Conservation (phyloP, 1,140 invertebrate genomes). For the Ctenoplectra terminalis region DNA sequence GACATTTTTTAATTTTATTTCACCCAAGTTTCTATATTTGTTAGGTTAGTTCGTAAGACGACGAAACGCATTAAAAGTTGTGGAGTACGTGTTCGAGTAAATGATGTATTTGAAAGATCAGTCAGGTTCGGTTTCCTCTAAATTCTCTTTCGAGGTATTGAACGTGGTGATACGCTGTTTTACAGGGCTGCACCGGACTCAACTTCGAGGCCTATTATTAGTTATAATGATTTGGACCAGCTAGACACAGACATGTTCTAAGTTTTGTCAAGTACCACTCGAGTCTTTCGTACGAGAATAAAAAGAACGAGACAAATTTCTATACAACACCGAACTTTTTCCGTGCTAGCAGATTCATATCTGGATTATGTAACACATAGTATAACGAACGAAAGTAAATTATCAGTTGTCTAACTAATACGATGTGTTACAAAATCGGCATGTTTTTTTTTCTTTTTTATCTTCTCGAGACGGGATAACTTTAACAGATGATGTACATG, state of each 20-base stretch:
- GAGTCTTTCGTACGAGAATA: constrained; percentile 5
- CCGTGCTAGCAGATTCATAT: constrained; percentile 58
- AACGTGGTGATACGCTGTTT: constrained; percentile 70
- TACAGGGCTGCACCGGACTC: constrained; percentile 85
- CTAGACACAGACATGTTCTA: constrained; percentile 89
- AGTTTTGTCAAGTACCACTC: constrained; percentile 66
- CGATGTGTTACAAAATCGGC: constrained; percentile 67
- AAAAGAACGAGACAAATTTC: constrained; percentile 2
- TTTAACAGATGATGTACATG: background rate
- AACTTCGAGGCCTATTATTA: constrained; percentile 88
- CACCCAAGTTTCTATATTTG: background rate
- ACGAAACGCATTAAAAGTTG: background rate
- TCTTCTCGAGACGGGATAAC: background rate
- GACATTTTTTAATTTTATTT: constrained; percentile 12
- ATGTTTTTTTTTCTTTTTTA: constrained; percentile 33
- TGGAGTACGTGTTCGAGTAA: background rate
- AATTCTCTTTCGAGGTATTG: constrained; percentile 6
- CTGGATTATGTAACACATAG: constrained; percentile 59
- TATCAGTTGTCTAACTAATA: background rate
- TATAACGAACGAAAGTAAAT: background rate
- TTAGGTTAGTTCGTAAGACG: background rate
- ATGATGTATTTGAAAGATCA: background rate
- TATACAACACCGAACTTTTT: constrained; percentile 1
- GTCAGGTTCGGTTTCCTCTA: background rate
- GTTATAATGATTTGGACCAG: constrained; percentile 93